These are phyloP conservation scores for Dryobota labecula DNA, from an alignment of 2,888 invertebrate genomes.

Conservation along the genomic window DNA sequence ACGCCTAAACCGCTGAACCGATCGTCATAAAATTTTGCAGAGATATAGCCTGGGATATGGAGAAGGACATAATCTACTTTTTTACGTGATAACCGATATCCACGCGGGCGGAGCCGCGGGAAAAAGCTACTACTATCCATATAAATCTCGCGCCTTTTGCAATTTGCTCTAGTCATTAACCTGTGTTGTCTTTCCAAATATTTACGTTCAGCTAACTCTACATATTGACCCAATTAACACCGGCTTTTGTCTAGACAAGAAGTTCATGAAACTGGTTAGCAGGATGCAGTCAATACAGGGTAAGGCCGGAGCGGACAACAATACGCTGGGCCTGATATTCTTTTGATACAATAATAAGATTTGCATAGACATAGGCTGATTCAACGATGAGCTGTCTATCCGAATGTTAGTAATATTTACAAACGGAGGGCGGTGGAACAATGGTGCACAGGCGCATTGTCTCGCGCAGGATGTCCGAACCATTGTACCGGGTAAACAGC, in stretches of 20 bases:
- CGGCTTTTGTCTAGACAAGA: conserved; percentile 5
- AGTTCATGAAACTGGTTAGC: conserved; percentile 2
- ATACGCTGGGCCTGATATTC: conserved; percentile 43
- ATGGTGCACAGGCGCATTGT: conserved; percentile 87
- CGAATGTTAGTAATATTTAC: conserved; percentile 82
- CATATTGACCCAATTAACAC: background rate
- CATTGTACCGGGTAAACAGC: conserved; percentile 88
- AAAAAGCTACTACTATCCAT: background rate
- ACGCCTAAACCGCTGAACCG: no score
- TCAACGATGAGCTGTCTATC: conserved; percentile 75
- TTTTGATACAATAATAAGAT: conserved; percentile 67
- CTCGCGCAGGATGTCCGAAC: conserved; percentile 87
- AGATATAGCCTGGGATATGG: no score
- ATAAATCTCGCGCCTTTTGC: background rate
- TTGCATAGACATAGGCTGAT: conserved; percentile 70
- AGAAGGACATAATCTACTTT: no score
- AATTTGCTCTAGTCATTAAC: background rate
- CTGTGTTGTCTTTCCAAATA: background rate
- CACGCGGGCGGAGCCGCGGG: no score
- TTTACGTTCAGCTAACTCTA: background rate
- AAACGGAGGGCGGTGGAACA: conserved; percentile 84
- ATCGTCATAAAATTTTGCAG: no score
- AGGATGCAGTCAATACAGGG: conserved; percentile 10
- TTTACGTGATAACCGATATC: no score
- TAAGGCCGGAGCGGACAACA: conserved; percentile 34